Evolutionary conservation across 2,113 vertebrate species (phyloP).

Genomic region (Calonectris borealis): DNA sequence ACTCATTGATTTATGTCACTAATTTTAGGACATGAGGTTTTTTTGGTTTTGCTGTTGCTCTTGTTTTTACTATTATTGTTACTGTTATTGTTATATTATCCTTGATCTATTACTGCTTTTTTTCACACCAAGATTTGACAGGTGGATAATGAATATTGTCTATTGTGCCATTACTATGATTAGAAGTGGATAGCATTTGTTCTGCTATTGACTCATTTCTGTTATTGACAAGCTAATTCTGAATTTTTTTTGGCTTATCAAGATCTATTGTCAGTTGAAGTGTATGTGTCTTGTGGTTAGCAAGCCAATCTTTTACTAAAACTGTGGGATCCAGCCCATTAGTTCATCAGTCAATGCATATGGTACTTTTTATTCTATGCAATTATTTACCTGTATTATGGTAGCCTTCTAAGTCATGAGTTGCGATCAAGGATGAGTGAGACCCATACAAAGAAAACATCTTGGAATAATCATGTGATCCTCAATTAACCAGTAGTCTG

Average conservation of each 20-base stretch:
- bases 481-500: background rate
- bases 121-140: slow-evolving; percentile 68
- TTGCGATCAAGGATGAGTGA: background rate
- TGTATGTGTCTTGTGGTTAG: background rate
- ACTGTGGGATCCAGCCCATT: background rate
- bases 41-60: background rate
- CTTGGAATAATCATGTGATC: background rate
- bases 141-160: slow-evolving; percentile 73
- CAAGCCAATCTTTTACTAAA: slow-evolving; percentile 2
- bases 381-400: background rate
- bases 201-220: slow-evolving; percentile 66
- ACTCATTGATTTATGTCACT: slow-evolving; percentile 70
- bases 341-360: background rate
- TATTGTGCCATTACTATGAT: slow-evolving; percentile 68
- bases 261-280: slow-evolving; percentile 53
- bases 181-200: slow-evolving; percentile 55
- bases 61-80: slow-evolving; percentile 8
- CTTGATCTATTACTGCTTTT: slow-evolving; percentile 68
- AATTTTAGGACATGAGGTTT: slow-evolving; percentile 61
- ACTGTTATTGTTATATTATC: slow-evolving; percentile 9
- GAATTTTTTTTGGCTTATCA: slow-evolving; percentile 50
- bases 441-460: background rate
- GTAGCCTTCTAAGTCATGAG: background rate
- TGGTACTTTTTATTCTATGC: background rate
- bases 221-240: slow-evolving; percentile 70